phyloP scores from a whole-genome alignment of 2,888 invertebrate species.

The Sturmia bella region DNA sequence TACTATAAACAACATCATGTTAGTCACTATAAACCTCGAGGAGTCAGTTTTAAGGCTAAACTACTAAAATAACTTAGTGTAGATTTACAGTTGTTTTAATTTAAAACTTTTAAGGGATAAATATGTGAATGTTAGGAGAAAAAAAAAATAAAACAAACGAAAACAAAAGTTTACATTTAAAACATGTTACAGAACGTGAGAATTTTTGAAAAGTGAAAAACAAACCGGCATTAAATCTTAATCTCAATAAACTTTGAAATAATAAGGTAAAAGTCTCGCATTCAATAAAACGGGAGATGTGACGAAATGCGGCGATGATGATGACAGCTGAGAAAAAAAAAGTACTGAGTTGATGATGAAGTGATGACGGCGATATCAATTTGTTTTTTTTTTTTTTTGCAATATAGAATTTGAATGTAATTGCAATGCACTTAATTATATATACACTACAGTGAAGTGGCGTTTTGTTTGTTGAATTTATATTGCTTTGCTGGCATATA shows the following conservation, averaged over 20 bases:
- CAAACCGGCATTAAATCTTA: slow-evolving; percentile 2
- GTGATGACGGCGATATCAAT: slow-evolving; percentile 10
- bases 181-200: slow-evolving; percentile 48
- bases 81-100: slow-evolving; percentile 2
- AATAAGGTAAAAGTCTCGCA: slow-evolving; percentile 27
- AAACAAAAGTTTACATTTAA: not conserved
- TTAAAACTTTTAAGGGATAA: slow-evolving; percentile 1
- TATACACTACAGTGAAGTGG: not conserved
- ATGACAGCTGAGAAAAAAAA: not conserved
- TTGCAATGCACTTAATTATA: slow-evolving; percentile 22
- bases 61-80: slow-evolving; percentile 23
- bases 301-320: not conserved
- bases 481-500: not conserved
- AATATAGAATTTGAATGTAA: slow-evolving; percentile 47
- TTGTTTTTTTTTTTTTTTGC: not conserved
- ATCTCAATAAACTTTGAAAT: slow-evolving; percentile 14
- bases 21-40: not conserved
- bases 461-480: slow-evolving; percentile 6
- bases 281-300: not conserved
- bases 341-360: not conserved
- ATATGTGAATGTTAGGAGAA: too few relatives aligned
- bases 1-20: slow-evolving; percentile 15
- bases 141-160: not conserved
- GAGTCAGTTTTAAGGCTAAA: slow-evolving; percentile 4
- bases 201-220: slow-evolving; percentile 4